Evolutionary conservation across 2,888 invertebrate species (phyloP).

Genomic region (Danaus chrysippus): DNA sequence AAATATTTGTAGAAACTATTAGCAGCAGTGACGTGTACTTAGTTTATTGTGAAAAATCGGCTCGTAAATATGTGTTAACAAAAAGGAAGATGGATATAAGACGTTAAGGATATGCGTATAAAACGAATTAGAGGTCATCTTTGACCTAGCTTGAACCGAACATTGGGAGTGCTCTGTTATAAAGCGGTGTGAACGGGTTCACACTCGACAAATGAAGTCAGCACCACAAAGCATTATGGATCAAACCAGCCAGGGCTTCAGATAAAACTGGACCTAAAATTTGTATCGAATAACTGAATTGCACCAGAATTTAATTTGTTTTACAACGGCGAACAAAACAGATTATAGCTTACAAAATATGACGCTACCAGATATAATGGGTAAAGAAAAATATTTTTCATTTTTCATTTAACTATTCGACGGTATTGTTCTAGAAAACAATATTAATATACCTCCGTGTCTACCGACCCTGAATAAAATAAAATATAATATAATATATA

Average conservation of each 20-base stretch:
- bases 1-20: no score
- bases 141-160: constrained; percentile 6
- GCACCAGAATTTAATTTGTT: no score
- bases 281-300: no score
- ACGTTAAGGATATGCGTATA: constrained; percentile 20
- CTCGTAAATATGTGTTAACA: constrained; percentile 4
- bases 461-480: not conserved
- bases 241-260: no score
- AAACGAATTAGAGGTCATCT: constrained; percentile 13
- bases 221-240: not conserved
- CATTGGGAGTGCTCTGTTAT: constrained; percentile 7
- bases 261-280: no score
- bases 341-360: no score
- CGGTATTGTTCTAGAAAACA: no score
- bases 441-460: not conserved
- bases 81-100: constrained; percentile 17
- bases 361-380: no score
- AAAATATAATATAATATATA: constrained; percentile 5
- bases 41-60: not conserved
- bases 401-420: no score
- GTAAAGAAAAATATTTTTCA: no score
- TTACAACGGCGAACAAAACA: no score
- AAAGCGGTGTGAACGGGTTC: constrained; percentile 15
- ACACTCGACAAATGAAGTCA: not conserved
- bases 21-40: not conserved